phyloP scores from a whole-genome alignment of 2,113 vertebrate genomes.

The Zosterops lateralis region DNA sequence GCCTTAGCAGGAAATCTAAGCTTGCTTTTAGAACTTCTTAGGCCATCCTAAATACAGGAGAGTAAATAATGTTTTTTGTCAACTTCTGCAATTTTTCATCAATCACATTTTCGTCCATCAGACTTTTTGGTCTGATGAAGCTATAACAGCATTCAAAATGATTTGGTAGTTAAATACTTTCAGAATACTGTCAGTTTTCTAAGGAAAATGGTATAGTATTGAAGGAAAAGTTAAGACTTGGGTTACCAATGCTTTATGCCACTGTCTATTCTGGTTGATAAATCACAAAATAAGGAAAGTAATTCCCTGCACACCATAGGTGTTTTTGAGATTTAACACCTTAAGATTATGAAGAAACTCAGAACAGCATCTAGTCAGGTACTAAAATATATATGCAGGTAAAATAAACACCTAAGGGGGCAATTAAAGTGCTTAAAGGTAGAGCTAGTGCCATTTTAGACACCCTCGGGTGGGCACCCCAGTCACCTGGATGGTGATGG shows the following conservation, averaged over 20 bases:
- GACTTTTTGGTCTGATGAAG: background rate
- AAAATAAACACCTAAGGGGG: background rate
- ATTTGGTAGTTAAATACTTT: background rate
- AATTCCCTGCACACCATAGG: background rate
- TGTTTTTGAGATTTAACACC: background rate
- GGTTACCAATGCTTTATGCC: background rate
- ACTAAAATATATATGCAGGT: background rate
- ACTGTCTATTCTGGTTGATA: background rate
- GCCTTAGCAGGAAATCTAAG: background rate
- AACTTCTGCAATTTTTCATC: background rate
- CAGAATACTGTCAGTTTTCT: background rate
- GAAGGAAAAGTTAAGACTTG: background rate
- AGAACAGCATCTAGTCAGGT: background rate
- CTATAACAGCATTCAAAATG: background rate
- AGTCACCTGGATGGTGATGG: background rate
- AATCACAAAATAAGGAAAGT: background rate
- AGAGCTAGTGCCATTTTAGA: background rate
- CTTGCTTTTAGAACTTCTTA: background rate
- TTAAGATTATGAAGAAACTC: background rate
- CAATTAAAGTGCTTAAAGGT: background rate
- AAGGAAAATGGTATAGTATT: background rate
- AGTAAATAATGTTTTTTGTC: background rate
- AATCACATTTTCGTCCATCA: fast-evolving
- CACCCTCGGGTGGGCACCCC: background rate
- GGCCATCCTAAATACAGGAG: background rate